These are phyloP conservation scores for Rachycentron canadum DNA, from an alignment of 2,797 vertebrate species.

Conservation along the genomic window DNA sequence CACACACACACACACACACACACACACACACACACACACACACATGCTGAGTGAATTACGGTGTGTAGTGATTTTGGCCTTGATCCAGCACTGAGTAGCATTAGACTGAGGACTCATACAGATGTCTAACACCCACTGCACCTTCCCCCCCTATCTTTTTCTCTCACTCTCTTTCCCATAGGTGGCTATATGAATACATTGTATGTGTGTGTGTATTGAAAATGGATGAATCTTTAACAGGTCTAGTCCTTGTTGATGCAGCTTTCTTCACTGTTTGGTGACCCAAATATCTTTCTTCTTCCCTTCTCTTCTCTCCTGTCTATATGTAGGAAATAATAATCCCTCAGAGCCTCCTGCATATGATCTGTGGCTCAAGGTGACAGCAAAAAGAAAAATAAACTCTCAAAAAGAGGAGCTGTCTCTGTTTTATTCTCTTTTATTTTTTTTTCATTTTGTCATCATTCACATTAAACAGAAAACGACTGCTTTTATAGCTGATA, in stretches of 20 bases:
- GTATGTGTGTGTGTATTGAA: slow-evolving; percentile 2
- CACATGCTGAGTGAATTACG: slow-evolving; percentile 39
- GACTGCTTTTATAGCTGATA: neutral
- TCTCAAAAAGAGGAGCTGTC: too few relatives aligned
- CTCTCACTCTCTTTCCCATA: slow-evolving; percentile 4
- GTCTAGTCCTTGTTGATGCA: slow-evolving; percentile 38
- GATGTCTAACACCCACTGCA: slow-evolving; percentile 20
- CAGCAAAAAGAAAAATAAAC: neutral
- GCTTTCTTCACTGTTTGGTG: slow-evolving; percentile 19
- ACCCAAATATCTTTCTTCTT: slow-evolving; percentile 10
- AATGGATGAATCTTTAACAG: slow-evolving; percentile 7
- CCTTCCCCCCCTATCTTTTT: neutral
- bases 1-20: neutral
- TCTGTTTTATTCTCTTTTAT: neutral
- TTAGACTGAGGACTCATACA: slow-evolving; percentile 53
- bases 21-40: slow-evolving; percentile 30
- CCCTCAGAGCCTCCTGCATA: neutral
- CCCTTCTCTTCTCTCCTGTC: neutral
- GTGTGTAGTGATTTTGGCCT: slow-evolving; percentile 49
- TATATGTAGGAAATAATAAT: neutral
- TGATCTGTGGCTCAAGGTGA: neutral
- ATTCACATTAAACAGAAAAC: neutral
- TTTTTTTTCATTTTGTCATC: too few relatives aligned
- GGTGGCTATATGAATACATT: slow-evolving; percentile 6
- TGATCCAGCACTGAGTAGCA: slow-evolving; percentile 67